A percentile compares a stretch with the other conserved stretches of the same genome.
These are phyloP conservation scores for Hylaea fasciaria DNA, from an alignment of 2,888 invertebrate species.

Conservation along the genomic window DNA sequence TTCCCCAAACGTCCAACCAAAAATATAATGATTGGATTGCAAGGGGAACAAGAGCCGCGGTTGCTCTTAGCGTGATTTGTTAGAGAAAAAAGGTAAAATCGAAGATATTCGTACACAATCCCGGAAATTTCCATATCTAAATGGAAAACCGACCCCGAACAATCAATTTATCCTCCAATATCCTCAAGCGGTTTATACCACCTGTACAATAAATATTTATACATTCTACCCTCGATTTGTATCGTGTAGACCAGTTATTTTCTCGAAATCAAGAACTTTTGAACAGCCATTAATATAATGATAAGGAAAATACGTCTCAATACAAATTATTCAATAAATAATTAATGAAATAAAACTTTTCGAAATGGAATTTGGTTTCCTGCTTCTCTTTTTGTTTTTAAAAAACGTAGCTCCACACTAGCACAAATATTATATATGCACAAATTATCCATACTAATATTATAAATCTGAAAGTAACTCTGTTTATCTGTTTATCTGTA, in stretches of 20 bases:
- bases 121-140: slow-evolving; percentile 85
- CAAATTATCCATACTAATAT: too few relatives aligned
- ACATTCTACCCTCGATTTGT: slow-evolving; percentile 76
- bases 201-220: slow-evolving; percentile 85
- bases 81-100: slow-evolving; percentile 75
- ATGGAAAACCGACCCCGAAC: slow-evolving; percentile 85
- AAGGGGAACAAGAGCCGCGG: slow-evolving; percentile 51
- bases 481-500: too few relatives aligned
- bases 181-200: slow-evolving; percentile 84
- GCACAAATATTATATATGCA: too few relatives aligned
- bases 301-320: slow-evolving; percentile 13
- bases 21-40: slow-evolving; percentile 49
- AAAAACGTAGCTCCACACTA: too few relatives aligned
- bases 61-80: slow-evolving; percentile 76
- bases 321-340: slow-evolving; percentile 19
- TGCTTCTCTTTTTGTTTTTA: too few relatives aligned
- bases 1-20: slow-evolving; percentile 17
- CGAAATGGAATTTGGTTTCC: too few relatives aligned
- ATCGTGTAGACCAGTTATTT: slow-evolving; percentile 61
- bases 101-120: slow-evolving; percentile 84
- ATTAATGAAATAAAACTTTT: slow-evolving; percentile 1
- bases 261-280: slow-evolving; percentile 53
- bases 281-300: slow-evolving; percentile 31
- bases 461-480: too few relatives aligned
- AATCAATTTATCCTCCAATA: slow-evolving; percentile 85